These are phyloP conservation scores for Battus philenor DNA, from an alignment of 1,140 invertebrate species.

Conservation along the genomic window DNA sequence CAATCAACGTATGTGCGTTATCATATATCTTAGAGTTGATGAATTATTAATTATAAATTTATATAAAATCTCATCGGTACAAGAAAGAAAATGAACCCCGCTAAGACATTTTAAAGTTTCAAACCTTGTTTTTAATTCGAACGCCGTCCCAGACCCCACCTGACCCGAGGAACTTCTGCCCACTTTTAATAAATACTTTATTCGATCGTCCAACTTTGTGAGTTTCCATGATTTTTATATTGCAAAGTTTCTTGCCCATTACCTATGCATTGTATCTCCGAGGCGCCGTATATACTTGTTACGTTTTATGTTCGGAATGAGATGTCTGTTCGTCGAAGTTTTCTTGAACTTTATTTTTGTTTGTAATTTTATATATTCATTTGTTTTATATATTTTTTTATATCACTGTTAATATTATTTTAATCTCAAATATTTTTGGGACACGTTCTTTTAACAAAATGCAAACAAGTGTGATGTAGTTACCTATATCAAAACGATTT, in stretches of 20 bases:
- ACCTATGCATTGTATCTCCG: conserved; percentile 53
- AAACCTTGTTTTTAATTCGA: conserved; percentile 10
- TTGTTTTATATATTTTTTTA: conserved; percentile 5
- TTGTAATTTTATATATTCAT: no score
- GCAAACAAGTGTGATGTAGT: no score
- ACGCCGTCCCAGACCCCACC: conserved; percentile 30
- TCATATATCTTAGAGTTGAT: no score
- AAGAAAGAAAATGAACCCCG: no score
- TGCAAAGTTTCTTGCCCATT: conserved; percentile 48
- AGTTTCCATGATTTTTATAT: conserved; percentile 67
- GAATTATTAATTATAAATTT: no score
- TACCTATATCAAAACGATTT: no score
- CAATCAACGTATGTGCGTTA: no score
- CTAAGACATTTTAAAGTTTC: conserved; percentile 3
- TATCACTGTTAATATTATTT: background rate
- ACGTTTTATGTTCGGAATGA: conserved; percentile 38
- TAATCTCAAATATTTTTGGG: background rate
- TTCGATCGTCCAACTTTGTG: conserved; percentile 44
- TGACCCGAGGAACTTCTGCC: conserved; percentile 34
- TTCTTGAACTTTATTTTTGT: background rate
- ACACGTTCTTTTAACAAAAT: no score
- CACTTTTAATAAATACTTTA: conserved; percentile 64
- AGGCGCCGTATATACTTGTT: conserved; percentile 33
- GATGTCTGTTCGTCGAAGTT: conserved; percentile 25
- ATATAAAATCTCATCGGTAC: no score